Evolutionary conservation across 2,888 invertebrate genomes (phyloP).

Genomic region (Adelognathus sp.): DNA sequence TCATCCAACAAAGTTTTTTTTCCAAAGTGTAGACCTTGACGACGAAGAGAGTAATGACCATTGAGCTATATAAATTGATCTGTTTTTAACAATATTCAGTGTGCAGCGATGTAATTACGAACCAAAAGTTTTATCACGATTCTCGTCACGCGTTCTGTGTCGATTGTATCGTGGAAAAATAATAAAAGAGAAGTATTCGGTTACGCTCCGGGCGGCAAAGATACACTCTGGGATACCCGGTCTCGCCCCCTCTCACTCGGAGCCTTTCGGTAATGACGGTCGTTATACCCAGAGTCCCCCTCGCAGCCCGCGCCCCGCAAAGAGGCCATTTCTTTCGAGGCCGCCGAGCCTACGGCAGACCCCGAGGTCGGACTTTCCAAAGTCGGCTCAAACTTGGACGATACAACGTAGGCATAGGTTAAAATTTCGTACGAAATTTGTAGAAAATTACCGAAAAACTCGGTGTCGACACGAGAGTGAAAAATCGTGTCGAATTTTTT

Average conservation of each 20-base stretch:
- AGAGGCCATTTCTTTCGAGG: conserved; percentile 49
- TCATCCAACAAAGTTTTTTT: too few species aligned
- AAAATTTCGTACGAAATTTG: conserved; percentile 35
- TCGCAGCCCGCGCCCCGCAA: neutral
- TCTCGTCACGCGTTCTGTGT: neutral
- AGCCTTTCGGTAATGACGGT: conserved; percentile 45
- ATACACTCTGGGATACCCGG: neutral
- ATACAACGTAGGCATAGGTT: neutral
- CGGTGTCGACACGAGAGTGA: neutral
- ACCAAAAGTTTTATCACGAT: neutral
- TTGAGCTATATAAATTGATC: neutral
- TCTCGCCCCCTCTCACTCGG: conserved; percentile 8
- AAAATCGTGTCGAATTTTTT: too few species aligned
- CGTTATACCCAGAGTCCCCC: conserved; percentile 23
- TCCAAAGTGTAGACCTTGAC: too few species aligned
- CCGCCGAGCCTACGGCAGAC: conserved; percentile 40
- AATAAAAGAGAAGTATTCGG: neutral
- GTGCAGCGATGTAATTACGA: neutral
- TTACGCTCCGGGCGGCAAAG: neutral
- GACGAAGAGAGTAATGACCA: neutral
- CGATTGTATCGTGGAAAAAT: neutral
- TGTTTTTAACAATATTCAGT: neutral
- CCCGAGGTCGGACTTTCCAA: conserved; percentile 57
- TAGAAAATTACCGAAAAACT: neutral
- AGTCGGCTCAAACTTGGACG: conserved; percentile 12